Evolutionary conservation across 1,140 invertebrate species (phyloP).

Genomic region (Tyrophagus putrescentiae): DNA sequence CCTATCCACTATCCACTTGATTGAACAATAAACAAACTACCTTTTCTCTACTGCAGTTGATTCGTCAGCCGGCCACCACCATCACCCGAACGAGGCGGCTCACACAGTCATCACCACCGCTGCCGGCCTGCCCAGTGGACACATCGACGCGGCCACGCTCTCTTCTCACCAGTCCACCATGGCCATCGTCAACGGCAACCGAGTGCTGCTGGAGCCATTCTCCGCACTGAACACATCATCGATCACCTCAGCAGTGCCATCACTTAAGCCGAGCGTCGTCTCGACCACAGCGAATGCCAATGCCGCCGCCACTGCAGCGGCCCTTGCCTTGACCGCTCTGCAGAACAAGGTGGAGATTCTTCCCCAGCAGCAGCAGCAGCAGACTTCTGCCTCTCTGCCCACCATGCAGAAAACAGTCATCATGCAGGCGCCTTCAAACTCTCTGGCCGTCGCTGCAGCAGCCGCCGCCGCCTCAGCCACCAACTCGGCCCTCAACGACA

Average conservation of each 20-base stretch:
- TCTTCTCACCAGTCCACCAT: too few relatives aligned
- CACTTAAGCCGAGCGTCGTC: too few relatives aligned
- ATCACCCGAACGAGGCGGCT: too few relatives aligned
- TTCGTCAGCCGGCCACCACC: too few relatives aligned
- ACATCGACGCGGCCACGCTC: too few relatives aligned
- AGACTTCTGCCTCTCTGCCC: constrained; percentile 10
- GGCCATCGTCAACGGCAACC: not conserved
- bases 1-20: too few relatives aligned
- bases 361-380: not conserved
- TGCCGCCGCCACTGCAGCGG: constrained; percentile 20
- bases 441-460: not conserved
- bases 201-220: too few relatives aligned
- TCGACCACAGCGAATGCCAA: too few relatives aligned
- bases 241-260: constrained; percentile 1
- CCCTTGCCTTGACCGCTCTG: constrained; percentile 4
- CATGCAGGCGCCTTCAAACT: constrained; percentile 25
- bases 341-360: constrained; percentile 18
- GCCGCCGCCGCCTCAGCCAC: constrained; percentile 12
- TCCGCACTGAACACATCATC: not conserved
- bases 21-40: too few relatives aligned
- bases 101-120: too few relatives aligned
- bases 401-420: constrained; percentile 25
- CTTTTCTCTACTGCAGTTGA: too few relatives aligned
- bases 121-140: too few relatives aligned
- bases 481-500: not conserved